These are phyloP conservation scores for Gorsachius magnificus DNA, from an alignment of 2,797 vertebrate species.

Conservation along the genomic window DNA sequence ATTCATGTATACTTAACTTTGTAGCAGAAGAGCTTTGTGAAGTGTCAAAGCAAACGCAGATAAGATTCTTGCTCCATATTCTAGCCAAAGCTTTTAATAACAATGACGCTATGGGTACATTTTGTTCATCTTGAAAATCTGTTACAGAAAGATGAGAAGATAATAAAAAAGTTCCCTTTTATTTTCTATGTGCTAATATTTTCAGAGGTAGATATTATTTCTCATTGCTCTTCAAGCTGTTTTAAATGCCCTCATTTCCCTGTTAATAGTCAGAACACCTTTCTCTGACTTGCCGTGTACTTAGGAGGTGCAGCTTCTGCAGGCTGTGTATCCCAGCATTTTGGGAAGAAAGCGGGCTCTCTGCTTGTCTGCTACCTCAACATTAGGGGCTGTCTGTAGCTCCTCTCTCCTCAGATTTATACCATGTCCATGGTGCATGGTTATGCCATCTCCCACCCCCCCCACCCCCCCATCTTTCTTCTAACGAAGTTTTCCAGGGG, in stretches of 20 bases:
- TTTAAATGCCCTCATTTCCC: not conserved
- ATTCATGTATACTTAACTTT: not conserved
- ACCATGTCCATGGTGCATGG: not conserved
- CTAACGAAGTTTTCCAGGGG: not conserved
- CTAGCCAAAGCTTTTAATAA: slow-evolving; percentile 11
- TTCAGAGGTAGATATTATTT: not conserved
- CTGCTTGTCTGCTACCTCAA: not conserved
- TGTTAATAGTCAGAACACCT: not conserved
- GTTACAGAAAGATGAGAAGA: not conserved
- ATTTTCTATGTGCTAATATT: not conserved
- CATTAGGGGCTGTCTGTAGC: not conserved
- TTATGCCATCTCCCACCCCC: not conserved
- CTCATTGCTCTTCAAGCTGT: not conserved
- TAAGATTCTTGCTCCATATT: not conserved
- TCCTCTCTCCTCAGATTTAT: not conserved
- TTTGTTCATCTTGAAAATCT: slow-evolving; percentile 14
- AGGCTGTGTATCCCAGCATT: not conserved
- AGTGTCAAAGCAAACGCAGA: not conserved
- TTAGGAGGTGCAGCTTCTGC: not conserved
- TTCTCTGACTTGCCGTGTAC: not conserved
- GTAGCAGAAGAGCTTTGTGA: not conserved
- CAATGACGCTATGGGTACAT: not conserved
- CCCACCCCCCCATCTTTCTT: not conserved
- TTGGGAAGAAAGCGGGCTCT: not conserved
- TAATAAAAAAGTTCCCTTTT: not conserved